Percentiles rank a stretch among this genome's conserved stretches.
Conservation (phyloP, 2,113 vertebrate genomes). For the Ciconia maguari region DNA sequence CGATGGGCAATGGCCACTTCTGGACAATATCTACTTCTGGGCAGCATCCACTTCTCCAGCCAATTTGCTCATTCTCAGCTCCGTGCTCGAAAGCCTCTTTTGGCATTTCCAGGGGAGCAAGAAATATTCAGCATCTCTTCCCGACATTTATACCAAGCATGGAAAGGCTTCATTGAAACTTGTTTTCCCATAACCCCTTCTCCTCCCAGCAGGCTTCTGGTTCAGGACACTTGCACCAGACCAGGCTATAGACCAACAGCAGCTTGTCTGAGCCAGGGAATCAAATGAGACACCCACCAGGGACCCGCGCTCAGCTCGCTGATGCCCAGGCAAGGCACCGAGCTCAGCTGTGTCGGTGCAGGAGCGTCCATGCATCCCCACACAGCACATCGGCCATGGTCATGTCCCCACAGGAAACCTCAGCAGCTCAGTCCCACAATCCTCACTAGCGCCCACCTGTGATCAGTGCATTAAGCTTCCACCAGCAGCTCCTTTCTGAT, state of each 20-base stretch:
- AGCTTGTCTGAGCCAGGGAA: not conserved
- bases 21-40: not conserved
- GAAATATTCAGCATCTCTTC: not conserved
- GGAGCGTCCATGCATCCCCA: not conserved
- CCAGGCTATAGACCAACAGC: not conserved
- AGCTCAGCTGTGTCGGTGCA: rapidly evolving
- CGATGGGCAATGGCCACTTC: rapidly evolving
- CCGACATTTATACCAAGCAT: not conserved
- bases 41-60: not conserved
- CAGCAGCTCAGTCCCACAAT: not conserved
- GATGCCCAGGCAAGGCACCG: not conserved
- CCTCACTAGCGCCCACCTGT: not conserved
- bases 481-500: not conserved
- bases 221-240: too few relatives aligned
- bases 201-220: not conserved
- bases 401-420: not conserved
- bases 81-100: not conserved
- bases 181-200: not conserved
- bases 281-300: not conserved
- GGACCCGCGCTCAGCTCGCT: rapidly evolving
- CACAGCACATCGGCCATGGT: rapidly evolving
- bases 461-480: not conserved
- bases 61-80: not conserved
- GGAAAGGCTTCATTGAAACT: not conserved
- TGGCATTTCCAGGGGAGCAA: not conserved